Percentiles rank a stretch among this genome's conserved stretches.
Evolutionary conservation across 2,888 invertebrate species (phyloP).

Genomic region (Apotomis turbidana): DNA sequence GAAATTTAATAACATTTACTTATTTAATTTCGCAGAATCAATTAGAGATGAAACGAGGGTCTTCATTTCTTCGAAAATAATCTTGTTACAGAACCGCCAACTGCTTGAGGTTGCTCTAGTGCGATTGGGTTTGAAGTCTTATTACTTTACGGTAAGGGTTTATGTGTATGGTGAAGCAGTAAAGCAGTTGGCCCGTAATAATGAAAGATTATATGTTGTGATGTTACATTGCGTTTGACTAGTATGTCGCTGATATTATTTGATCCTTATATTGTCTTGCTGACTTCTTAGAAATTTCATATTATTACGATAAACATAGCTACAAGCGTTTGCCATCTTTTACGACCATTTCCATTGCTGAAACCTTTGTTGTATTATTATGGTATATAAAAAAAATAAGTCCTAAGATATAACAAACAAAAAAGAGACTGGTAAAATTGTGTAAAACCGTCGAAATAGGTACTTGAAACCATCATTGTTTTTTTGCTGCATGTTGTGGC

Average conservation of each 20-base stretch:
- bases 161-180: background rate
- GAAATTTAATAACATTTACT: constrained; percentile 45
- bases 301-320: no score
- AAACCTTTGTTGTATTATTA: no score
- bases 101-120: constrained; percentile 33
- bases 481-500: no score
- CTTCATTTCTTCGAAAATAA: constrained; percentile 57
- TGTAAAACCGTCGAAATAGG: no score
- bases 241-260: constrained; percentile 33
- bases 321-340: no score
- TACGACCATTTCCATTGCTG: no score
- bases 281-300: constrained; percentile 14
- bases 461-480: no score
- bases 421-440: no score
- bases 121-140: constrained; percentile 12
- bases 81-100: constrained; percentile 50
- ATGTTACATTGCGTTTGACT: constrained; percentile 32
- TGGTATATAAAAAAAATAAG: no score
- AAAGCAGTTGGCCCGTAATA: constrained; percentile 24
- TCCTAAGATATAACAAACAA: no score
- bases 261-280: constrained; percentile 26
- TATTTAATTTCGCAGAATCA: constrained; percentile 60
- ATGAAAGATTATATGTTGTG: constrained; percentile 37
- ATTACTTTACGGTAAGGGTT: constrained; percentile 6
- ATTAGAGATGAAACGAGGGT: constrained; percentile 62